Evolutionary conservation across 2,888 invertebrate genomes (phyloP), one percentile per base, ranked within the genome.

Genomic region (Melinaea marsaeus): DNA sequence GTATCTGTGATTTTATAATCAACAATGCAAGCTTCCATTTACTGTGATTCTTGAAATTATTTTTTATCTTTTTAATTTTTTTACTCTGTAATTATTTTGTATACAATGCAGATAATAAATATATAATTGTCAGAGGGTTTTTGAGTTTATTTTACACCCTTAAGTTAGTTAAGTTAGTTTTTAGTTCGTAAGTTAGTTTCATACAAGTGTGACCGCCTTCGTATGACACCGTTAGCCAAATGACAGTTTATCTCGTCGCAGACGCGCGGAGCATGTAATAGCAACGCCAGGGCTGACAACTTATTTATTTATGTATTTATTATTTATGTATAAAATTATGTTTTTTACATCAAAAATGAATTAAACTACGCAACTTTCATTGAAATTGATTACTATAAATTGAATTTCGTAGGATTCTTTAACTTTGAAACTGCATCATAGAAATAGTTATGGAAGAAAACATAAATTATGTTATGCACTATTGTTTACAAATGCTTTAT

Each of bases 41-140:
- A 79, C 84, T 87, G 85, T 87, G 87, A 87, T 87, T 81, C 85
- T 80, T 80, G 70, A 69, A 62, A 67, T 66, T 69, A 62, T 69
- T 60, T 66, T 55, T 66, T 67, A 62, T 66, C 34, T 56, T 55
- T 63, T 54, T 62, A 63, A 42, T 57, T 64, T 57, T 65, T 63
- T 68, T 62, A 51, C 9, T 51, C 7, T 5, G 32, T 32, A 51
- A 22, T 57, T 64, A 42, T 66, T 67, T 62, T 66, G 56, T 61
- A 61, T 63, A 54, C 80, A 81, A 79, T 79, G 4, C 33, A 78
- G 35, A 33, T 51, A 51, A 57, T 51, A 51, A 22, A 9, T 32
- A 51, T 32, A 51, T 51, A 51, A 32, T 51, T 51, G 51, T 51
- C 51, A 32, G 32, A 48, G 32, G 22, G 6, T 3, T 22, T 51